Evolutionary conservation across 2,888 invertebrate genomes (phyloP).

Genomic region (Eledona agricola): DNA sequence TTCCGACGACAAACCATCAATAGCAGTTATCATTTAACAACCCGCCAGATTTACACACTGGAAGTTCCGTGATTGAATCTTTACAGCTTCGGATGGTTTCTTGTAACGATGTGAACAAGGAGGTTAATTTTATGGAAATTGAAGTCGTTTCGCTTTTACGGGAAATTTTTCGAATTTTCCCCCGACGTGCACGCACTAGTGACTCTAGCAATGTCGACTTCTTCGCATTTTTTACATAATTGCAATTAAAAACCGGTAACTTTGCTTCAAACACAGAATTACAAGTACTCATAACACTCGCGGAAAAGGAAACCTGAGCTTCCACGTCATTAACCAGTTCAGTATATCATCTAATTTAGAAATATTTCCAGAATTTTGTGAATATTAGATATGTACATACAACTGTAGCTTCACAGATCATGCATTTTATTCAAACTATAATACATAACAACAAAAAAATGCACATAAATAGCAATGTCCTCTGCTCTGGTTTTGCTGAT

Average conservation of each 20-base stretch:
- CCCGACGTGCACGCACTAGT: conserved; percentile 2
- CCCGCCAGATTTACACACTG: conserved; percentile 31
- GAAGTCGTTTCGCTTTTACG: no score
- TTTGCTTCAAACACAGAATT: conserved; percentile 4
- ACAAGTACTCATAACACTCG: no score
- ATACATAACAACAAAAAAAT: no score
- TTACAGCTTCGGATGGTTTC: conserved; percentile 22
- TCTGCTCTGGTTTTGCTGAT: no score
- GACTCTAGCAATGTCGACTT: conserved; percentile 8
- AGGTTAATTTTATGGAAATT: conserved; percentile 21
- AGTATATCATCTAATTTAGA: no score
- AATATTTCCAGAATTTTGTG: no score
- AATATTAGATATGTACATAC: no score
- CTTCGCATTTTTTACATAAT: conserved; percentile 2
- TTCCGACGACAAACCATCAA: conserved; percentile 29
- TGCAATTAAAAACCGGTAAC: conserved; percentile 4
- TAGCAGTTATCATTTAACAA: conserved; percentile 26
- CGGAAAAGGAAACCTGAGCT: no score
- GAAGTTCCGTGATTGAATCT: conserved; percentile 34
- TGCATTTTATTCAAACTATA: no score
- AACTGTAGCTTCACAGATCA: no score
- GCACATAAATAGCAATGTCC: no score
- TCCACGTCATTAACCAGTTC: no score
- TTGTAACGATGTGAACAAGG: conserved; percentile 15
- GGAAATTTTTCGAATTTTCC: conserved; percentile 15